Base-by-base conservation (phyloP, 2,888 invertebrate genomes). In the Eumerus sabulonum region DNA sequence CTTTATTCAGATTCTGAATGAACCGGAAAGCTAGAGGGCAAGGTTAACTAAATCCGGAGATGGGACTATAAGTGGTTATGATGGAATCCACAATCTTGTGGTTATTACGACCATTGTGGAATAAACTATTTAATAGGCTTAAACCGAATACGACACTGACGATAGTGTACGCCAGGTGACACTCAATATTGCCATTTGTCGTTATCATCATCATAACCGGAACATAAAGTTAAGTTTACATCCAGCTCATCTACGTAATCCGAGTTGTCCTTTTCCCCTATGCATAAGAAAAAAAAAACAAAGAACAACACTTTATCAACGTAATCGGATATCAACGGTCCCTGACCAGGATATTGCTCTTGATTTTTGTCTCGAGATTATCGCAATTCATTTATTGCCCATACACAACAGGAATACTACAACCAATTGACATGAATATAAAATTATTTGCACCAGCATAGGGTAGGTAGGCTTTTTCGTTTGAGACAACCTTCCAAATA, bases 121-220 rank as follows among this genome's bases (percentile, higher is more conserved):
- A 81, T 82, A 82, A 70, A 67, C 83, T 82, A 84, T 83, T 83
- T 87, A 88, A 88, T 87, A 86, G 87, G 88, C 86, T 87, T 87
- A 87, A 82, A 82, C 84, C 85, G 86, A 88, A 88, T 86, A 86
- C 85, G 88, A 88, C 88, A 87, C 88, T 27, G 48, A n/a, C n/a
- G 56, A 64, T 48, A 47, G 12, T 27, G 27, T 40, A 76, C 17
- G 57, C 71, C 66, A 77, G 72, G 72, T 77, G 72, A 77, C 72
- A 73, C 38, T 51, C 42, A 63, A 72, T 73, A 67, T 42, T 50
- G n/a, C n/a, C n/a, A n/a, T n/a, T n/a, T n/a, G n/a, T n/a, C n/a
- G n/a, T n/a, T n/a, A n/a, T n/a, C n/a, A 44, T 50, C 71, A 56
- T 56, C 38, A 13, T 35, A 14, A 48, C 66, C 60, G 72, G 56